phyloP scores from a whole-genome alignment of 1,140 invertebrate species.

The Venturia canescens region DNA sequence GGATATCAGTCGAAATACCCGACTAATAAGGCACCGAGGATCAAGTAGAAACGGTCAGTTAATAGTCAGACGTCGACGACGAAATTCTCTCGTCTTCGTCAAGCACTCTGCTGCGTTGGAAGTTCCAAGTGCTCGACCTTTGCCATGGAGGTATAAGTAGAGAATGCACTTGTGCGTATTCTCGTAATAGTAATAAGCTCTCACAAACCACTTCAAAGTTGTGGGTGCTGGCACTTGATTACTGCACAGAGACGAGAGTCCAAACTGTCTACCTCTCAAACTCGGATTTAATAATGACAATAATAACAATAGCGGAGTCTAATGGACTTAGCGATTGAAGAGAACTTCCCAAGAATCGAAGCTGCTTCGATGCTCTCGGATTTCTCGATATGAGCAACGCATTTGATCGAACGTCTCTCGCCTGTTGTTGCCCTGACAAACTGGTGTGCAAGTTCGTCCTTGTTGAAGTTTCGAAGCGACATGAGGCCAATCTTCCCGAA shows the following conservation, averaged over 20 bases:
- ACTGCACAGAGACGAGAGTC: background rate
- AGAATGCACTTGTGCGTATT: background rate
- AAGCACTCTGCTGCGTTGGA: background rate
- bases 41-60: background rate
- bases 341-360: background rate
- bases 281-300: background rate
- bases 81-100: background rate
- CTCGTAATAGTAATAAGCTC: background rate
- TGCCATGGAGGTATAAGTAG: background rate
- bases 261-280: background rate
- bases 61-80: background rate
- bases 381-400: background rate
- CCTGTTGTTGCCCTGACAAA: background rate
- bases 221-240: background rate
- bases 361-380: background rate
- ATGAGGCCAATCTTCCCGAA: slow-evolving; percentile 5
- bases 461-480: background rate
- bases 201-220: background rate
- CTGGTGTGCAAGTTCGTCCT: background rate
- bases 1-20: background rate
- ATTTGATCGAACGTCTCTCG: too few species aligned
- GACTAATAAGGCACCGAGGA: background rate
- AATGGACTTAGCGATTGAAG: background rate
- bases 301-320: background rate
- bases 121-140: background rate